Evolutionary conservation across 2,797 vertebrate species (phyloP), one percentile per base, ranked within the genome.

Genomic region (Esox masquinongy): DNA sequence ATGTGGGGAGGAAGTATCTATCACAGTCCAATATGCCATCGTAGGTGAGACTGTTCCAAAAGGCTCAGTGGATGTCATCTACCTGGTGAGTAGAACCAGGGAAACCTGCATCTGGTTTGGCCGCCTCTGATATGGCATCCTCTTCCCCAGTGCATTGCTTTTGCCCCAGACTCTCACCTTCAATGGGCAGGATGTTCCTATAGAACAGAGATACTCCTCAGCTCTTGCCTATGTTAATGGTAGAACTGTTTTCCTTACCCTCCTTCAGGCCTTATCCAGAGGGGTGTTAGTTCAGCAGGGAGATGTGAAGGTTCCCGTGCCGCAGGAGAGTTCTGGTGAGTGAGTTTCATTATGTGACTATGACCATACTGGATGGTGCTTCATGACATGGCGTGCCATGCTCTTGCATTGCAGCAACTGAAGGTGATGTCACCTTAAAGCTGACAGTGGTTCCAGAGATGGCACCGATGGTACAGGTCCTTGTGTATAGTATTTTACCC

Each of bases 401-500:
- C 50, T 67, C 24, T 72, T 26, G 36, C 68, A n/a, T 86, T 86
- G 74, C 80, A 90, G 88, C 87, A 66, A 86, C 51, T 12, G 69
- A 84, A 39, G 92, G 89, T 0, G 39, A 83, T 8, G 19, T 90
- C 3, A 82, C 83, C 70, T 90, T 94, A 31, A 74, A 76, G 63
- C 6, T 93, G 17, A 74, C 9, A 5, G 79, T 92, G 66, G 16
- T 24, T 59, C n/a, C 88, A 74, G 84, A 88, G 3, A 82, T 92
- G 53, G 78, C 91, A 3, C 92, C 93, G 34, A n/a, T 43, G 0
- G 34, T 94, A 72, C 88, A 91, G 78, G 69, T 94, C 34, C 73
- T 94, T 36, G 84, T 68, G 0, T 94, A 91, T 31, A 67, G 80
- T 14, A 12, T 92, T 68, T 87, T 93, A 50, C 86, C 86, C 43